Base-by-base conservation (phyloP, 1,140 invertebrate genomes). In the Capitella teleta region DNA sequence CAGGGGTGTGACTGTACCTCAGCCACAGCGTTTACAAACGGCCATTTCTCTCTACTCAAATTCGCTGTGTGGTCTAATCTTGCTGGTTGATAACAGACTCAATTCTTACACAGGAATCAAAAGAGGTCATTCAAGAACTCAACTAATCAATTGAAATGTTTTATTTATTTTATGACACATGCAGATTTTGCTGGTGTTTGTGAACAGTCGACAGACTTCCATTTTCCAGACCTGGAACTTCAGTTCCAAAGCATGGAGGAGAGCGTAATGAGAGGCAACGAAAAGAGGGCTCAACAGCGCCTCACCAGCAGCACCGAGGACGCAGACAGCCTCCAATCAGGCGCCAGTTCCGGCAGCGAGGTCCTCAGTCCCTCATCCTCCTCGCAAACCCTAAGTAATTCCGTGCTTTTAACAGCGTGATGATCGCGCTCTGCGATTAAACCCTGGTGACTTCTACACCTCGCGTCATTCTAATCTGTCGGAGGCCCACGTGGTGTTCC, bases 381-480 rank as follows among this genome's bases (percentile, higher is more conserved):
- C n/a, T n/a, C n/a, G n/a, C n/a, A n/a, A n/a, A n/a, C n/a, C n/a
- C n/a, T n/a, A n/a, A n/a, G n/a, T n/a, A n/a, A n/a, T n/a, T n/a
- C n/a, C n/a, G n/a, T n/a, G n/a, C 10, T 10, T 8, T 23, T 4
- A 2, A 3, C 16, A 53, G 52, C 61, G 61, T 62, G 28, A 66
- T 58, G 49, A 56, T n/a, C 6, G 58, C 44, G 48, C 19, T 3
- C 53, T 28, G 16, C 51, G 49, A 41, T 49, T 70, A 80, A 55
- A 84, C 67, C 79, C 84, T 0, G 94, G 94, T 3, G 94, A 98
- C 74, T 85, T 95, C 61, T 94, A 88, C 68, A 81, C 96, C 8
- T 96, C 92, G 3, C 80, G 82, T 54, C 94, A 98, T 80, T 96
- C 91, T 44, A 97, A 97, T 79, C 77, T 98, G 48, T 68, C 87